Evolutionary conservation across 2,797 vertebrate species (phyloP), one percentile per base, ranked within the genome.

Genomic region (Labroides dimidiatus): DNA sequence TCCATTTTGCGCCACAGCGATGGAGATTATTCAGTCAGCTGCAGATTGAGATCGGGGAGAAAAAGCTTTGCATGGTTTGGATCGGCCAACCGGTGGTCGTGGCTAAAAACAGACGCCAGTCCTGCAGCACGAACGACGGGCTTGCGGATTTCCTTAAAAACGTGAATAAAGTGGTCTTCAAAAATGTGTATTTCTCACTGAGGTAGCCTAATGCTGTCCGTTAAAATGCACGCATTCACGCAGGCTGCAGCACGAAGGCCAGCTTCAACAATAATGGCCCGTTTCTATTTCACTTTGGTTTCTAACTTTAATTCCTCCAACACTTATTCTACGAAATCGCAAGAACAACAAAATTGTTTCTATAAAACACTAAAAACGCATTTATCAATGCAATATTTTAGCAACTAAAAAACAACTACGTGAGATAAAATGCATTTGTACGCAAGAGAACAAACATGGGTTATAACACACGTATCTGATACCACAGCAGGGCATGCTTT

Each of bases 1-100:
- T 95, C 94, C 94, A 95, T 95, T 93, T 94, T 94, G 93, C 89
- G 84, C 78, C 80, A 84, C 84, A 69, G 86, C 84, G 90, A 84
- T 85, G 89, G 86, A 91, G 90, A 92, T 89, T 89, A 91, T 75
- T 72, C 57, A 88, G 82, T 90, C 90, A 92, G 87, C 85, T 90
- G 51, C 76, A 90, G 86, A 68, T 88, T 77, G 85, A 72, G 81
- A 70, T 80, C 75, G 72, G 47, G 69, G 64, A 64, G 64, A 65
- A 69, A 74, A 57, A 78, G 64, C 72, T 81, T 75, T 15, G 85
- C 91, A 92, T 93, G 75, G 76, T 82, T 82, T 61, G 24, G 62
- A 77, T 63, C 57, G 77, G 57, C 59, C 72, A 77, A 21, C 19
- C 51, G 82, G 61, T 30, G 79, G 61, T 68, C 6, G 63, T 63